Evolutionary conservation across 2,888 invertebrate species (phyloP).

Genomic region (Sycophila texana): DNA sequence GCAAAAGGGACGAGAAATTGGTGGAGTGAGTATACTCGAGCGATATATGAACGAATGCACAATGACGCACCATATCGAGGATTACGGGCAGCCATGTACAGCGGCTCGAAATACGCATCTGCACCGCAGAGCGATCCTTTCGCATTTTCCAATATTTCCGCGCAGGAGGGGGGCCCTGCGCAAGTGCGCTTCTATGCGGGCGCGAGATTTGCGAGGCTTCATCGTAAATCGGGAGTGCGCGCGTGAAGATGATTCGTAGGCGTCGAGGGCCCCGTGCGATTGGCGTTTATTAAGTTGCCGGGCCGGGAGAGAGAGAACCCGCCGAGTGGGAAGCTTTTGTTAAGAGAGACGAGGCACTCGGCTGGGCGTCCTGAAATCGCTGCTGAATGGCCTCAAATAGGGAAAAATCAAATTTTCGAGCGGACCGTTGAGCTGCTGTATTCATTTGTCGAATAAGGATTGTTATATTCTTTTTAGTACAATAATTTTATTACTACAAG

Average conservation of each 20-base stretch:
- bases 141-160: conserved; percentile 41
- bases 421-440: too few relatives aligned
- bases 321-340: conserved; percentile 26
- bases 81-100: not conserved
- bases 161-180: not conserved
- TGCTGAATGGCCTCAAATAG: conserved; percentile 26
- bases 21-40: not conserved
- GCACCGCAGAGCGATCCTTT: conserved; percentile 20
- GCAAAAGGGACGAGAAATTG: conserved; percentile 5
- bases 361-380: conserved; percentile 17
- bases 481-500: too few relatives aligned
- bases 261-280: conserved; percentile 31
- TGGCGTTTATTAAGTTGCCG: conserved; percentile 53
- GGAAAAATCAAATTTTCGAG: not conserved
- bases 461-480: too few relatives aligned
- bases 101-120: not conserved
- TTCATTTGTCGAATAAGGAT: too few relatives aligned
- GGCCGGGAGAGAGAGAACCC: not conserved
- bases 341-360: conserved; percentile 42
- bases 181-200: not conserved
- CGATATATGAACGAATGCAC: not conserved
- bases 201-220: conserved; percentile 5
- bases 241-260: conserved; percentile 33
- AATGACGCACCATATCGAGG: not conserved
- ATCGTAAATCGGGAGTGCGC: conserved; percentile 22